Evolutionary conservation across 2,797 vertebrate species (phyloP).

Genomic region (Pseudopleuronectes americanus): DNA sequence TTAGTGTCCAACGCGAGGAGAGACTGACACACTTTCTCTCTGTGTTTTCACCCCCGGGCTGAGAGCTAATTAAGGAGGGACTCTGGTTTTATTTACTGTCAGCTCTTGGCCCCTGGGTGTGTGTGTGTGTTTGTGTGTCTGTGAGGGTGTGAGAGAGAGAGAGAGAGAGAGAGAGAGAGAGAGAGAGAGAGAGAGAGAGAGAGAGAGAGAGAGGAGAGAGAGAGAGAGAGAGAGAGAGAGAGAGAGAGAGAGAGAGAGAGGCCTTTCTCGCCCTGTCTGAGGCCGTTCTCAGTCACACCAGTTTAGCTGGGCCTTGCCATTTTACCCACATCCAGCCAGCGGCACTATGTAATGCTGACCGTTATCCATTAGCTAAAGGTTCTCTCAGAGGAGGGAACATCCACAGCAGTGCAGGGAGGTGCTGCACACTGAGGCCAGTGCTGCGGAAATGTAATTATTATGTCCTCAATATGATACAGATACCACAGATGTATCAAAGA

Average conservation of each 20-base stretch:
- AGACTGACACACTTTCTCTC: conserved; percentile 81
- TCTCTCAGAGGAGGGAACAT: conserved; percentile 46
- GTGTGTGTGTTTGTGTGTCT: conserved; percentile 47
- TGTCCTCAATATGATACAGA: conserved; percentile 58
- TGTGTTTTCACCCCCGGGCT: conserved; percentile 74
- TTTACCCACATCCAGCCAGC: conserved; percentile 67
- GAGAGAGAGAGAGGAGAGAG: conserved; percentile 29
- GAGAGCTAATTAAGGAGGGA: conserved; percentile 80
- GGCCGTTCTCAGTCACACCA: conserved; percentile 73
- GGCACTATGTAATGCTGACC: conserved; percentile 58
- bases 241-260: conserved; percentile 28
- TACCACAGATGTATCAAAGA: conserved; percentile 45
- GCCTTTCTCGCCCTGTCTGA: conserved; percentile 58
- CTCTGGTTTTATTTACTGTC: conserved; percentile 82
- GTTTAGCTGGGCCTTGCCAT: conserved; percentile 73
- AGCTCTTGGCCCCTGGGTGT: conserved; percentile 70
- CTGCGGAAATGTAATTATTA: conserved; percentile 52
- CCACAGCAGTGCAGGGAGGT: conserved; percentile 23
- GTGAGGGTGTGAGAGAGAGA: conserved; percentile 36
- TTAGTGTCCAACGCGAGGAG: conserved; percentile 66
- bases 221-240: conserved; percentile 21
- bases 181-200: conserved; percentile 26
- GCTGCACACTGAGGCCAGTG: conserved; percentile 28
- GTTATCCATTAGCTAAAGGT: conserved; percentile 55
- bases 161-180: conserved; percentile 20